phyloP scores from a whole-genome alignment of 2,113 vertebrate species.

The Crocuta crocuta region DNA sequence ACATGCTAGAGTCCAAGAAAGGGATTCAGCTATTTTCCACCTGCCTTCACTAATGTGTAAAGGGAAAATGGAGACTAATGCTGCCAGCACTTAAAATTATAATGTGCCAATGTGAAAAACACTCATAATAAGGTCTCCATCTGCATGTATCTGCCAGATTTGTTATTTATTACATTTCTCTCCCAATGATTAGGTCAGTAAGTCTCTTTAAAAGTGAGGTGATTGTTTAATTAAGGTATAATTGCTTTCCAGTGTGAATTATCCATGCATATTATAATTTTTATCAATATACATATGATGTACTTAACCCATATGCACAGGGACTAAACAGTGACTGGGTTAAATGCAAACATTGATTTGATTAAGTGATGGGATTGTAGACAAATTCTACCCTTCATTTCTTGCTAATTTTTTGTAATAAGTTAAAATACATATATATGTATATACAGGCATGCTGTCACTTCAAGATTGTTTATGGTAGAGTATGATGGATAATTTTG shows the following conservation, averaged over 20 bases:
- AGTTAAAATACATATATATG: background rate
- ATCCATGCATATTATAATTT: constrained; percentile 22
- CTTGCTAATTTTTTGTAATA: constrained; percentile 45
- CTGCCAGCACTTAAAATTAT: constrained; percentile 52
- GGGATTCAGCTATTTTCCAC: background rate
- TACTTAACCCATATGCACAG: background rate
- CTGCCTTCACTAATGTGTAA: background rate
- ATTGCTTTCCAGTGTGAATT: constrained; percentile 54
- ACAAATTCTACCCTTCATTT: constrained; percentile 20
- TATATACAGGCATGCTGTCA: background rate
- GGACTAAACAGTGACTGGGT: constrained; percentile 30
- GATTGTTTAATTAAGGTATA: constrained; percentile 57
- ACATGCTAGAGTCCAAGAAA: background rate
- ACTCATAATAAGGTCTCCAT: background rate
- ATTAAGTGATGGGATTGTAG: background rate
- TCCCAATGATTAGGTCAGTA: background rate
- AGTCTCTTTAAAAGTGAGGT: constrained; percentile 34
- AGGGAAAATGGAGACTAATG: background rate
- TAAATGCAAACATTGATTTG: constrained; percentile 44
- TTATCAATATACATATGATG: background rate
- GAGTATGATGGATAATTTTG: background rate
- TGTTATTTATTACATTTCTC: constrained; percentile 45
- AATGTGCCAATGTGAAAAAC: background rate
- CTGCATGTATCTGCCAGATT: constrained; percentile 26
- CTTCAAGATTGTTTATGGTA: background rate